Evolutionary conservation across 2,797 vertebrate genomes (phyloP).

Genomic region (Adrianichthys oophorus): DNA sequence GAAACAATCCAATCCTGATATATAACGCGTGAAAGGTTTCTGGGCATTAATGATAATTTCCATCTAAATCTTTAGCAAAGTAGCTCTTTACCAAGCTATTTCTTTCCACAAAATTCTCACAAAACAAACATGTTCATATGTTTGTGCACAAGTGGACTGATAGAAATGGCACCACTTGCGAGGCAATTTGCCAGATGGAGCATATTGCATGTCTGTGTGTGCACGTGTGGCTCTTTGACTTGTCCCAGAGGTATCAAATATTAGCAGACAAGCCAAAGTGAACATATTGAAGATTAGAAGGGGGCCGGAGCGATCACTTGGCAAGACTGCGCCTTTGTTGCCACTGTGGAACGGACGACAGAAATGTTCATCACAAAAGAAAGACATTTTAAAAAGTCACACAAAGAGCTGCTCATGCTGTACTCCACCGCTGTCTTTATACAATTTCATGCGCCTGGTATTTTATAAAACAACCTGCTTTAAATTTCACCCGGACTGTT

Average conservation of each 20-base stretch:
- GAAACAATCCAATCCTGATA: background rate
- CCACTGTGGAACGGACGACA: conserved; percentile 37
- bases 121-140: conserved; percentile 8
- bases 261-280: conserved; percentile 58
- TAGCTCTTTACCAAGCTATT: no score
- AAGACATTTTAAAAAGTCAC: conserved; percentile 4
- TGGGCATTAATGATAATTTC: background rate
- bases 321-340: conserved; percentile 41
- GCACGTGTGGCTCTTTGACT: conserved; percentile 35
- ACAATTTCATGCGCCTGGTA: conserved; percentile 1
- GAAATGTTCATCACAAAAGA: conserved; percentile 13
- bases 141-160: conserved; percentile 26
- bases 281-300: conserved; percentile 67
- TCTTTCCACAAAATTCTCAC: conserved; percentile 2
- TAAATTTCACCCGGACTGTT: no score
- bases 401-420: background rate
- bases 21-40: background rate
- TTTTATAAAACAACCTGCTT: background rate
- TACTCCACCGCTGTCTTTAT: background rate
- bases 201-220: conserved; percentile 42
- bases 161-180: conserved; percentile 34
- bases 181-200: conserved; percentile 52
- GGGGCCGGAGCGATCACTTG: conserved; percentile 47
- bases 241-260: conserved; percentile 48
- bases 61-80: conserved; percentile 32